Conservation (phyloP, 2,113 vertebrate genomes). For the Dicrurus megarhynchus region DNA sequence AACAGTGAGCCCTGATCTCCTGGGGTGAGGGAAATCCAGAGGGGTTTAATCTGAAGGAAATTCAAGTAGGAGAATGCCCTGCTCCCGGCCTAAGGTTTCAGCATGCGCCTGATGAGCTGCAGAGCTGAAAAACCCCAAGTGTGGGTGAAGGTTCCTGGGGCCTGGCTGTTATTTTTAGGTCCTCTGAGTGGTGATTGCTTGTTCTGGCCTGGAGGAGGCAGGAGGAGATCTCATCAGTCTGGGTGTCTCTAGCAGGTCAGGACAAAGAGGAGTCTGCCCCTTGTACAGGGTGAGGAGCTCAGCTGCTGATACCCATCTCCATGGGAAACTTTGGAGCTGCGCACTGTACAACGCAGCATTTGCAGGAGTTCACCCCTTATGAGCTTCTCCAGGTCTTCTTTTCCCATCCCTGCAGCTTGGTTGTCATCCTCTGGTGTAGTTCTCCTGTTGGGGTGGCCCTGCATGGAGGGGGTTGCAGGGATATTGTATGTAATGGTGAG, state of each 20-base stretch:
- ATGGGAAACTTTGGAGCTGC: not conserved
- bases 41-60: constrained; percentile 41
- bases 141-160: not conserved
- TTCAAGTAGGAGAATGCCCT: constrained; percentile 23
- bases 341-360: rapidly evolving
- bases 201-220: not conserved
- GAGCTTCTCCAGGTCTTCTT: not conserved
- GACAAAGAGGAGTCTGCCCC: not conserved
- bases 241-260: not conserved
- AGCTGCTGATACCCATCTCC: not conserved
- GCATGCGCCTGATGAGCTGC: not conserved
- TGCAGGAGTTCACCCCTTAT: not conserved
- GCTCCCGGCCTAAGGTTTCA: not conserved
- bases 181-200: not conserved
- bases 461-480: not conserved
- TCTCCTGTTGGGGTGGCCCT: not conserved
- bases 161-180: not conserved
- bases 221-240: not conserved
- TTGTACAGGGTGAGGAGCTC: not conserved
- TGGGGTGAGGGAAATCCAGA: constrained; percentile 46
- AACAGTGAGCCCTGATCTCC: constrained; percentile 18
- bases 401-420: not conserved
- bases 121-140: not conserved
- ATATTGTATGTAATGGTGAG: not conserved
- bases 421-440: not conserved